Evolutionary conservation across 2,797 vertebrate species (phyloP).

Genomic region (Caiman crocodilus): DNA sequence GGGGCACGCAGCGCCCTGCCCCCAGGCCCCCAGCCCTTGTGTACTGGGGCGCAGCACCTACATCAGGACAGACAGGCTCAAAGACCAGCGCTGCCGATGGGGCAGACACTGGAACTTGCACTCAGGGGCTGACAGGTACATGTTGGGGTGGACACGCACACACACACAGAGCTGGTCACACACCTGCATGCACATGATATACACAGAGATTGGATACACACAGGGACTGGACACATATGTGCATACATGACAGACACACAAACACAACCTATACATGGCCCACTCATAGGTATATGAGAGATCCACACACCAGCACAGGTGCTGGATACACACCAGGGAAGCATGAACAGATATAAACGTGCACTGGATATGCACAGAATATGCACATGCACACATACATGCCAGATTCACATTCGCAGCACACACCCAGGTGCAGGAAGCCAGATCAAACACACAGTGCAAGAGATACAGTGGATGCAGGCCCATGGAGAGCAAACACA

Average conservation of each 20-base stretch:
- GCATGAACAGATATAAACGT: not conserved
- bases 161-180: not conserved
- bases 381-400: not conserved
- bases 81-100: no score
- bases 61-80: no score
- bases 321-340: no score
- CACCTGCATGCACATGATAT: not conserved
- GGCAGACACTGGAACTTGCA: no score
- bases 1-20: no score
- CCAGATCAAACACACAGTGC: not conserved
- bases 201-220: not conserved
- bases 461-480: not conserved
- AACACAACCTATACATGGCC: no score
- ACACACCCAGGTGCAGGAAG: not conserved
- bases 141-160: not conserved
- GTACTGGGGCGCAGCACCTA: no score
- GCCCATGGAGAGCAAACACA: not conserved
- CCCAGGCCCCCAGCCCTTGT: no score
- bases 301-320: no score
- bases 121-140: no score
- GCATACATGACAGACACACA: no score
- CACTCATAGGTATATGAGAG: no score
- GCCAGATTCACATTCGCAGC: not conserved
- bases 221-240: not conserved
- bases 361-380: not conserved